Percentiles rank a stretch among this genome's conserved stretches.
Evolutionary conservation across 2,113 vertebrate species (phyloP).

Genomic region (Antechinus flavipes): DNA sequence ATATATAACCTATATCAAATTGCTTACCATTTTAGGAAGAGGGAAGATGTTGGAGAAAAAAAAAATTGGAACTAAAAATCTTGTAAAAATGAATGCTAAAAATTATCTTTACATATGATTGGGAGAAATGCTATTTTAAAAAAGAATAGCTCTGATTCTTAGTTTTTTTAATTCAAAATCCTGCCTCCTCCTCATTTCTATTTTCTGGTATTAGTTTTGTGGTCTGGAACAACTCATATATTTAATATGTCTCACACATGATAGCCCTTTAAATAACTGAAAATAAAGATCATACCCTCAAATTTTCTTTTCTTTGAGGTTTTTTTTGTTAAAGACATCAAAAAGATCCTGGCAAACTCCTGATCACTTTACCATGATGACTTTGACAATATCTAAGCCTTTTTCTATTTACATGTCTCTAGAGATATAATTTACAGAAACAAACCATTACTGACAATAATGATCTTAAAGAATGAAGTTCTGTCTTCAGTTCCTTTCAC

Average conservation of each 20-base stretch:
- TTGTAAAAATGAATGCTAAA: no score
- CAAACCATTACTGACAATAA: not conserved
- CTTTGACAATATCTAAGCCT: conserved; percentile 9
- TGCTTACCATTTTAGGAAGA: not conserved
- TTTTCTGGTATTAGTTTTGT: conserved; percentile 36
- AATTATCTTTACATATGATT: not conserved
- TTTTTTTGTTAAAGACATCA: conserved; percentile 26
- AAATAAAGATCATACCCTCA: conserved; percentile 25
- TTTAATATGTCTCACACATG: conserved; percentile 4
- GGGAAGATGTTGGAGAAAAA: not conserved
- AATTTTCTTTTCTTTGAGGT: conserved; percentile 1
- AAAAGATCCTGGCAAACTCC: conserved; percentile 42
- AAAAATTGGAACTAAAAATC: no score
- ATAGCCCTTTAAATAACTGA: conserved; percentile 25
- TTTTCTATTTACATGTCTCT: conserved; percentile 29
- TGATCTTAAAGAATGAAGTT: conserved; percentile 33
- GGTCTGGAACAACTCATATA: not conserved
- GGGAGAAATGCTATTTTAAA: not conserved
- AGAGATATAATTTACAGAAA: conserved; percentile 8
- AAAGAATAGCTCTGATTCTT: not conserved
- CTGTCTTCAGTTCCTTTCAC: not conserved
- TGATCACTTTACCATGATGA: not conserved
- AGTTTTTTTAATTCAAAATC: conserved; percentile 17
- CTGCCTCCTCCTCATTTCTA: conserved; percentile 25
- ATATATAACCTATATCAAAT: not conserved